Evolutionary conservation across 2,797 vertebrate genomes (phyloP).

Genomic region (Choloepus didactylus): DNA sequence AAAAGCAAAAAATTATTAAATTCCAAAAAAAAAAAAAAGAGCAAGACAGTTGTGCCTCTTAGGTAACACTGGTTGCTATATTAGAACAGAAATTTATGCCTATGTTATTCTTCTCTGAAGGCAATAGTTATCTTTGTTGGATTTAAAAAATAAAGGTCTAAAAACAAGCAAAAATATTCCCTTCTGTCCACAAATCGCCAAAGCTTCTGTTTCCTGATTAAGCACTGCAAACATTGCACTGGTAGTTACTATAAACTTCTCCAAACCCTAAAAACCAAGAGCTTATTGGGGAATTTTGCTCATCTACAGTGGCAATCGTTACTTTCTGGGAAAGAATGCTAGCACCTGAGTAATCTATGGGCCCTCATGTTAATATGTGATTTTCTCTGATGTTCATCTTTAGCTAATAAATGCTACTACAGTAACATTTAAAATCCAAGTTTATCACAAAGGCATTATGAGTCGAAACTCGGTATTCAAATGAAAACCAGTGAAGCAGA

Average conservation of each 20-base stretch:
- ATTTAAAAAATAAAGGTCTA: neutral
- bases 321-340: neutral
- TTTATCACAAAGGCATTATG: neutral
- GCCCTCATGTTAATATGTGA: neutral
- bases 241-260: neutral
- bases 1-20: slow-evolving; percentile 31
- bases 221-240: neutral
- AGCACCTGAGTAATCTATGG: neutral
- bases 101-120: neutral
- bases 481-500: neutral
- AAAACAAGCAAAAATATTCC: slow-evolving; percentile 55
- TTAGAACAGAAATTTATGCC: neutral
- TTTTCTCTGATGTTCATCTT: slow-evolving; percentile 15
- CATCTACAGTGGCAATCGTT: neutral
- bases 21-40: slow-evolving; percentile 24
- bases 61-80: neutral
- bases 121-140: neutral
- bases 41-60: neutral
- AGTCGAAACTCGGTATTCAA: slow-evolving; percentile 36
- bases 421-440: neutral
- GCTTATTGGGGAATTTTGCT: neutral
- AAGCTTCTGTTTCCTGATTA: slow-evolving; percentile 29
- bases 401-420: slow-evolving; percentile 27
- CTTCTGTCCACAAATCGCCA: neutral
- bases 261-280: neutral